These are phyloP conservation scores for Epirrhoe tristata DNA, from an alignment of 2,888 invertebrate genomes.

Conservation along the genomic window DNA sequence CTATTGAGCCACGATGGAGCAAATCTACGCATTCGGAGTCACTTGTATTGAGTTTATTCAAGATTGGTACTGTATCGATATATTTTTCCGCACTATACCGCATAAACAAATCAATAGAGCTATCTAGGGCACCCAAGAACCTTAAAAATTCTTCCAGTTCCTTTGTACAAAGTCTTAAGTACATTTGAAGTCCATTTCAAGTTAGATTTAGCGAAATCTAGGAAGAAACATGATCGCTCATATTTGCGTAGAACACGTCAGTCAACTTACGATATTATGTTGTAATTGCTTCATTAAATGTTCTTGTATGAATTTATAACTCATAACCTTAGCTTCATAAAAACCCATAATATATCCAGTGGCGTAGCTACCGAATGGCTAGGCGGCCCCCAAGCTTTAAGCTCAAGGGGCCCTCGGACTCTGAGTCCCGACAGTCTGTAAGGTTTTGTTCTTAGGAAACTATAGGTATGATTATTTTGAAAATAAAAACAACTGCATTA, in stretches of 20 bases:
- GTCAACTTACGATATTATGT: not conserved
- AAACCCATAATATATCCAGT: too few relatives aligned
- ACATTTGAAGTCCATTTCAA: not conserved
- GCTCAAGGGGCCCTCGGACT: too few relatives aligned
- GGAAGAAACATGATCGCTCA: not conserved
- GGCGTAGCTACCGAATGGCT: too few relatives aligned
- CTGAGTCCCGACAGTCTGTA: too few relatives aligned
- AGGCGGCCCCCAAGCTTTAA: too few relatives aligned
- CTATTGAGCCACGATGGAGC: constrained; percentile 61
- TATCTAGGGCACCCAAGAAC: not conserved
- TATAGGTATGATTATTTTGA: too few relatives aligned
- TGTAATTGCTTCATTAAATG: too few relatives aligned
- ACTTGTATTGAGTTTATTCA: constrained; percentile 66
- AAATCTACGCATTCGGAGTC: constrained; percentile 69
- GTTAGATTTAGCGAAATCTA: not conserved
- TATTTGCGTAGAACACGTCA: not conserved
- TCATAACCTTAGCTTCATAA: too few relatives aligned
- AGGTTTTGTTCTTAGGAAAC: too few relatives aligned
- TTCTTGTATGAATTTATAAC: too few relatives aligned
- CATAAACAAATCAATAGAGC: constrained; percentile 14
- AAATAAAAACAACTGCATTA: too few relatives aligned
- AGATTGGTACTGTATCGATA: constrained; percentile 58
- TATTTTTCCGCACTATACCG: constrained; percentile 21
- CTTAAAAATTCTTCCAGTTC: not conserved
- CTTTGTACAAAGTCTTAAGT: not conserved